Base-by-base conservation (phyloP, 2,888 invertebrate species). In the Ditula angustiorana region DNA sequence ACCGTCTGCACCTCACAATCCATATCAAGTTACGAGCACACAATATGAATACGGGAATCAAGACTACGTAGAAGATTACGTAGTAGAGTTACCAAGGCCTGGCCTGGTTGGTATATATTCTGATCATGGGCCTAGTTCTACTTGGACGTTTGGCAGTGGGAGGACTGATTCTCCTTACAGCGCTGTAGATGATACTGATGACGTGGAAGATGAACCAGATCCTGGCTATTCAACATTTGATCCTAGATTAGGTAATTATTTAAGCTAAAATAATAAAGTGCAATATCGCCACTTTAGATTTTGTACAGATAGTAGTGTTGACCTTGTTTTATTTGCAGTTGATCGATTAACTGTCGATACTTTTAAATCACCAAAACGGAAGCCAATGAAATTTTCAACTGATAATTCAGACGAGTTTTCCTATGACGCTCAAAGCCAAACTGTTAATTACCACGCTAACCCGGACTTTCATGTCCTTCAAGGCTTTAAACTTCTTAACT, bases 381-480 rank as follows among this genome's bases (percentile, higher is more conserved):
- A 71, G 63, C 85, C 87, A 44, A 61, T 71, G 37, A 87, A 84
- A 74, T 61, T 83, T 23, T 72, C 78, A 7, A 69, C 76, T 1
- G 75, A 73, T 7, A 63, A 72, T 21, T 74, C 80, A 5, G 79
- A 78, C 10, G 80, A 85, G 58, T 63, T 67, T 4, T 61, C 69
- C 21, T 75, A 77, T 41, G 72, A 81, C 47, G 73, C 78, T 5
- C 84, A 84, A 70, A 86, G 83, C 59, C 83, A 85, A 65, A 84
- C 85, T 1, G 79, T 91, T 21, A 86, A 74, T 66, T 90, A 85
- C 56, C 85, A 86, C 50, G 83, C 91, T 0, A 85, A 85, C 46
- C 92, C 91, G 41, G 83, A 91, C 71, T 92, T 91, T 59, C 84
- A 88, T 71, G 86, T 89, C 2, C 69, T 92, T 37, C 82, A 88